Conservation (phyloP, 2,888 invertebrate genomes). For the Drosophila rubida region DNA sequence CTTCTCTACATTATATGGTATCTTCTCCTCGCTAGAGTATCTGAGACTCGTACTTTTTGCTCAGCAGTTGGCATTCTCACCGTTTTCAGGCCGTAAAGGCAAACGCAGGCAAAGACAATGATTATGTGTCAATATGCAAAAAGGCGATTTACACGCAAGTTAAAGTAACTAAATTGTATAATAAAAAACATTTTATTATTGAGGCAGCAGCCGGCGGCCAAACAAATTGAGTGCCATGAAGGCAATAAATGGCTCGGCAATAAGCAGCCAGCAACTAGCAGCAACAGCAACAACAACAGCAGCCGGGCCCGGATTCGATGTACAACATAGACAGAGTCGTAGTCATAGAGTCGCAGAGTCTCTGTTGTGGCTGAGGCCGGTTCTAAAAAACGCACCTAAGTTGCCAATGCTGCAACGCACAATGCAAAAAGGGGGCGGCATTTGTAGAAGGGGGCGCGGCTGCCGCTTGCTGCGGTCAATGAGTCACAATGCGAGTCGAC, state of each 20-base stretch:
- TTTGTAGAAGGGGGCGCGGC: slow-evolving; percentile 24
- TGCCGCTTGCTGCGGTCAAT: slow-evolving; percentile 56
- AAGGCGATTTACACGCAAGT: slow-evolving; percentile 78
- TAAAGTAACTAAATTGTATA: slow-evolving; percentile 78
- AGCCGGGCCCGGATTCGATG: slow-evolving; percentile 45
- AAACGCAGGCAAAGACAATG: slow-evolving; percentile 70
- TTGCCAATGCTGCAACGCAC: slow-evolving; percentile 66
- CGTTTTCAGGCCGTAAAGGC: slow-evolving; percentile 32
- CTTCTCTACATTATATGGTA: no score
- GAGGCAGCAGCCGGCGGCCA: slow-evolving; percentile 75
- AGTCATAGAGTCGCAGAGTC: slow-evolving; percentile 23
- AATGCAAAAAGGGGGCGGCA: slow-evolving; percentile 54
- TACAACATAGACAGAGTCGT: slow-evolving; percentile 1
- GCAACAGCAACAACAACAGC: slow-evolving; percentile 30
- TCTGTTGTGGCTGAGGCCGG: slow-evolving; percentile 47
- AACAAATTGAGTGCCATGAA: slow-evolving; percentile 80
- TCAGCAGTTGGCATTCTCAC: slow-evolving; percentile 40
- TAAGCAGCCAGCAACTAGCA: slow-evolving; percentile 41
- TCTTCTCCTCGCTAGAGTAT: no score
- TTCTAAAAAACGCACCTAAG: slow-evolving; percentile 73
- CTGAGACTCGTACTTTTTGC: not conserved
- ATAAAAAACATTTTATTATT: slow-evolving; percentile 78
- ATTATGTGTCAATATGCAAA: slow-evolving; percentile 78
- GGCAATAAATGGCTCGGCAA: slow-evolving; percentile 75
- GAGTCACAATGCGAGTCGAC: slow-evolving; percentile 62